Evolutionary conservation across 37 sponge, comb jelly and placozoan genomes (phyloP).

Genomic region (Oopsacas minuta): DNA sequence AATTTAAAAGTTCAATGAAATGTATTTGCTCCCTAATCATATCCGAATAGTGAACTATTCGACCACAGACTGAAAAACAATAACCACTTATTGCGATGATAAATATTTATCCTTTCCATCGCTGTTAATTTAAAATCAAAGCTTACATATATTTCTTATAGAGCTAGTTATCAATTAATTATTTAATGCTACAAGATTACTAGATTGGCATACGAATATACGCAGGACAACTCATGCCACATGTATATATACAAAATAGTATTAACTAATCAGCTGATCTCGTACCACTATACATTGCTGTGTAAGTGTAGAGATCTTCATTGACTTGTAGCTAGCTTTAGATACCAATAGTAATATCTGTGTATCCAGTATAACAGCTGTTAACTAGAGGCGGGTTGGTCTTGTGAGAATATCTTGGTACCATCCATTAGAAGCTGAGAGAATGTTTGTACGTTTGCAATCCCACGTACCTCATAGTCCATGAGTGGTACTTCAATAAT

Average conservation of each 20-base stretch:
- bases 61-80: too few species aligned
- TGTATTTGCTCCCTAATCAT: too few species aligned
- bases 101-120: too few species aligned
- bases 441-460: slow-evolving; percentile 49
- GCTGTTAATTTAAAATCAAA: too few species aligned
- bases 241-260: not conserved
- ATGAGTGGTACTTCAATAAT: slow-evolving; percentile 82
- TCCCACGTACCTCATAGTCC: slow-evolving; percentile 76
- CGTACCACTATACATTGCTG: too few species aligned
- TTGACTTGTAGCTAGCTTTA: too few species aligned
- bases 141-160: too few species aligned
- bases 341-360: not conserved
- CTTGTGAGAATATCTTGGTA: not conserved
- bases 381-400: not conserved
- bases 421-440: slow-evolving; percentile 30
- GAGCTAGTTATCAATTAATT: not conserved
- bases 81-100: too few species aligned
- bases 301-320: not conserved
- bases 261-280: not conserved
- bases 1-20: too few species aligned
- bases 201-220: not conserved
- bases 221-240: not conserved
- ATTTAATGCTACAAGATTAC: not conserved
- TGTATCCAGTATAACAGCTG: not conserved
- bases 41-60: too few species aligned